phyloP scores from a whole-genome alignment of 2,113 vertebrate species.

The Poeciliopsis occidentalis region DNA sequence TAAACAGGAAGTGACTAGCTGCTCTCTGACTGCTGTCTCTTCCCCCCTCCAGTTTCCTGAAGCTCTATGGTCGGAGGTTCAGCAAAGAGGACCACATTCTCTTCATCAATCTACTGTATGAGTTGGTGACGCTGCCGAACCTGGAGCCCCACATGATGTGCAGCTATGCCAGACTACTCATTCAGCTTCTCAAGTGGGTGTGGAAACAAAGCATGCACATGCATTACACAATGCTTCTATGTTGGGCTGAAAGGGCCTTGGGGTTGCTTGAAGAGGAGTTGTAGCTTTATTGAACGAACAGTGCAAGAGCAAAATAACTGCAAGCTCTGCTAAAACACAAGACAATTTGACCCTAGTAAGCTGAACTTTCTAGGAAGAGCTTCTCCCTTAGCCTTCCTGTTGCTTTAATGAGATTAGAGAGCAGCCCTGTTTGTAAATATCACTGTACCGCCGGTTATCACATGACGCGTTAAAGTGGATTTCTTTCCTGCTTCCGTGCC shows the following conservation, averaged over 20 bases:
- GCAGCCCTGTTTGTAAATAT: slow-evolving; percentile 26
- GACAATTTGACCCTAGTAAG: not conserved
- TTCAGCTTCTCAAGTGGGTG: slow-evolving; percentile 94
- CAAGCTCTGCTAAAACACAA: not conserved
- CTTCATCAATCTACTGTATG: slow-evolving; percentile 92
- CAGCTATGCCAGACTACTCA: slow-evolving; percentile 90
- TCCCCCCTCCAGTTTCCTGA: slow-evolving; percentile 84
- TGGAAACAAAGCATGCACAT: not conserved
- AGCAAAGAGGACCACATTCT: slow-evolving; percentile 95
- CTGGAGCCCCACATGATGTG: slow-evolving; percentile 97
- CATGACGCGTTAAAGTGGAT: slow-evolving; percentile 46
- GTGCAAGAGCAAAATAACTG: slow-evolving; percentile 2
- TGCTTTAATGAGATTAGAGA: slow-evolving; percentile 48
- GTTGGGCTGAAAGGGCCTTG: slow-evolving; percentile 2
- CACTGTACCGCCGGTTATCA: slow-evolving; percentile 6
- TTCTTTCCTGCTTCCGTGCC: slow-evolving; percentile 32
- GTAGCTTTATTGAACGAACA: not conserved
- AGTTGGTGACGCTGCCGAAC: slow-evolving; percentile 92
- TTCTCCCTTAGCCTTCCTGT: slow-evolving; percentile 16
- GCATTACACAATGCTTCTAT: not conserved
- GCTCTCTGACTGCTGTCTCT: not conserved
- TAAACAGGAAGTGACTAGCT: slow-evolving; percentile 23
- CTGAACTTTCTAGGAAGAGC: slow-evolving; percentile 4
- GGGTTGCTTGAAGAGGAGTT: slow-evolving; percentile 13
- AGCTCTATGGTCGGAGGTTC: slow-evolving; percentile 93